Percentiles rank a stretch among this genome's conserved stretches.
These are phyloP conservation scores for Microtus ochrogaster DNA, from an alignment of 2,113 vertebrate species.

Conservation along the genomic window DNA sequence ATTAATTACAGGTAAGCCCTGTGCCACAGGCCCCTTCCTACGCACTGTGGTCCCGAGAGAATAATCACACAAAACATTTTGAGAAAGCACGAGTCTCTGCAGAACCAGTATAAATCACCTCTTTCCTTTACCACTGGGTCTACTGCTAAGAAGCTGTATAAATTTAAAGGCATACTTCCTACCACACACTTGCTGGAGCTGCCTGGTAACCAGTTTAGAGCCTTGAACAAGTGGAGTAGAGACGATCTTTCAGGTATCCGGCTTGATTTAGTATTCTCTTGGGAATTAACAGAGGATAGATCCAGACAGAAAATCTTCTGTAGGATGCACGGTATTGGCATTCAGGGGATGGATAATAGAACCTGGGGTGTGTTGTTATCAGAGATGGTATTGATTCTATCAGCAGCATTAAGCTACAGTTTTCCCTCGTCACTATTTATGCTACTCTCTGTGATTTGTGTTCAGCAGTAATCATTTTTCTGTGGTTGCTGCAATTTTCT, in stretches of 20 bases:
- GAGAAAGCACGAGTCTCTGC: not conserved
- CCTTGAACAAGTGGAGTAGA: constrained; percentile 62
- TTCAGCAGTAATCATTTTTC: constrained; percentile 67
- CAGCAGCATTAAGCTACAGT: constrained; percentile 72
- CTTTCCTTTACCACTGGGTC: not conserved
- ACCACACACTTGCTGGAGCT: constrained; percentile 72
- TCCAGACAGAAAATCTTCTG: constrained; percentile 70
- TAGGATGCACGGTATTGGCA: constrained; percentile 75
- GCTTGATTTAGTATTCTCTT: constrained; percentile 74
- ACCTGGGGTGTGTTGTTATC: constrained; percentile 67
- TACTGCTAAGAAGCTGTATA: not conserved
- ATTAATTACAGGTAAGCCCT: not conserved
- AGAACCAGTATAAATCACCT: not conserved
- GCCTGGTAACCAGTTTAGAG: constrained; percentile 37
- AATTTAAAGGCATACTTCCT: constrained; percentile 52
- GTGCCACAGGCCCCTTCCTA: not conserved
- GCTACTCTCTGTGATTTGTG: constrained; percentile 67
- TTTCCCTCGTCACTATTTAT: constrained; percentile 79
- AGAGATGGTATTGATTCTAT: constrained; percentile 78
- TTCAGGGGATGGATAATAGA: constrained; percentile 70
- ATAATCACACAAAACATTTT: constrained; percentile 32
- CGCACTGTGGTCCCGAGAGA: not conserved
- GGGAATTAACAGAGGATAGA: constrained; percentile 70
- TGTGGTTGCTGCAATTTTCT: constrained; percentile 27
- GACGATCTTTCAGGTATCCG: constrained; percentile 57